Conservation (phyloP, 2,888 invertebrate species). For the Cephalotes varians region DNA sequence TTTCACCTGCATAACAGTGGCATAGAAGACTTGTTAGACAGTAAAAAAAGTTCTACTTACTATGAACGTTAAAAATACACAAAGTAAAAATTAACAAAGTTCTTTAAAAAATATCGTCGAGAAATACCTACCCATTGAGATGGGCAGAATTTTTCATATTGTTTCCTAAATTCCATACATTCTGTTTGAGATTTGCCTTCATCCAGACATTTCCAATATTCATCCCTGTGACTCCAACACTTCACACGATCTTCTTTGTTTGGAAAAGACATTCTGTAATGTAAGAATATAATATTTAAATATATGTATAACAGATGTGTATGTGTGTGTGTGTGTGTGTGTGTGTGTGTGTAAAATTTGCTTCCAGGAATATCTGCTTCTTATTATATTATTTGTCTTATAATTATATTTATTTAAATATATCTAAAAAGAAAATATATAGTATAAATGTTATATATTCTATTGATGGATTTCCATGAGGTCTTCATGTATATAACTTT, state of each 20-base stretch:
- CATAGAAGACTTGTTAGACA: conserved; percentile 51
- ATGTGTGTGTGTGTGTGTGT: too few species aligned
- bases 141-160: conserved; percentile 93
- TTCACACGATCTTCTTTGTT: conserved; percentile 91
- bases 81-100: conserved; percentile 6
- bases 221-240: conserved; percentile 95
- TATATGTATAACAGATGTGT: too few species aligned
- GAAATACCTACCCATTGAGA: conserved; percentile 90
- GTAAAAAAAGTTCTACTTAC: not conserved
- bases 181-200: conserved; percentile 88
- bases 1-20: conserved; percentile 88
- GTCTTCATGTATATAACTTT: not conserved
- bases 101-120: not conserved
- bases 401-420: not conserved
- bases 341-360: too few species aligned
- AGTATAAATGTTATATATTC: not conserved
- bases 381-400: not conserved
- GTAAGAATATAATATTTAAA: not conserved
- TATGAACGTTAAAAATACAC: conserved; percentile 4
- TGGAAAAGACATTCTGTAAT: conserved; percentile 91
- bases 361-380: not conserved
- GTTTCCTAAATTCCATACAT: conserved; percentile 91
- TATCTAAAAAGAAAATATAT: not conserved
- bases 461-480: not conserved
- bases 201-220: conserved; percentile 96